phyloP scores from a whole-genome alignment of 1,140 invertebrate genomes.

The Saxidomus purpurata region DNA sequence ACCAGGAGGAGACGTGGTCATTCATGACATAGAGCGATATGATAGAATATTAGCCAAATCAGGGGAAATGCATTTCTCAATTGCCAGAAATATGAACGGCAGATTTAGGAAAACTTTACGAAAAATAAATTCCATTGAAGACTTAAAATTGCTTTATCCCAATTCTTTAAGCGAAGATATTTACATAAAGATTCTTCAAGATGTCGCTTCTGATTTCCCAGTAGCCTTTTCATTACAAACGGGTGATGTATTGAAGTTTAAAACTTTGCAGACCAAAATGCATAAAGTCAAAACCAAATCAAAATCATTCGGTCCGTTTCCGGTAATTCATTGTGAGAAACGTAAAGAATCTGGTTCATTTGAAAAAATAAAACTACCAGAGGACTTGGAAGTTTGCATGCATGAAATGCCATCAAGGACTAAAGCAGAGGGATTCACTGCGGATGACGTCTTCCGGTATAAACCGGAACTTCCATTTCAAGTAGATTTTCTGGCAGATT shows the following conservation, averaged over 20 bases:
- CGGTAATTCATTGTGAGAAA: conserved; percentile 54
- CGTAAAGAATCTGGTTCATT: conserved; percentile 6
- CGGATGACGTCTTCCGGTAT: conserved; percentile 54
- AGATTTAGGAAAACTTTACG: conserved; percentile 50
- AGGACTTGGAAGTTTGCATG: conserved; percentile 53
- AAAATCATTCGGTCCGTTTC: conserved; percentile 38
- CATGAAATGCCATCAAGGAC: conserved; percentile 49
- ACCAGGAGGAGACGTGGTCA: conserved; percentile 39
- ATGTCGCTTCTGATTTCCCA: conserved; percentile 62
- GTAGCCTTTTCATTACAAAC: conserved; percentile 50
- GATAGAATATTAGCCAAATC: conserved; percentile 61
- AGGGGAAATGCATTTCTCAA: conserved; percentile 42
- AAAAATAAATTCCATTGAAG: conserved; percentile 30
- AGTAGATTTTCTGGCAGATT: conserved; percentile 64
- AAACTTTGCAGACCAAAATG: conserved; percentile 52
- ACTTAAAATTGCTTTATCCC: conserved; percentile 15
- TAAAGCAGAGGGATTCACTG: conserved; percentile 52
- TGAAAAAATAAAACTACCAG: conserved; percentile 58
- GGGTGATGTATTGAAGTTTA: conserved; percentile 62
- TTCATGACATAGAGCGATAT: conserved; percentile 56
- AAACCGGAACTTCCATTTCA: conserved; percentile 47
- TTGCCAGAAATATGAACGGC: conserved; percentile 37
- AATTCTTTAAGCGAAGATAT: conserved; percentile 31
- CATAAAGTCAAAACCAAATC: conserved; percentile 61
- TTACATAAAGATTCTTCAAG: conserved; percentile 56